Evolutionary conservation across 2,888 invertebrate genomes (phyloP).

Genomic region (Sarcophaga subvicina): DNA sequence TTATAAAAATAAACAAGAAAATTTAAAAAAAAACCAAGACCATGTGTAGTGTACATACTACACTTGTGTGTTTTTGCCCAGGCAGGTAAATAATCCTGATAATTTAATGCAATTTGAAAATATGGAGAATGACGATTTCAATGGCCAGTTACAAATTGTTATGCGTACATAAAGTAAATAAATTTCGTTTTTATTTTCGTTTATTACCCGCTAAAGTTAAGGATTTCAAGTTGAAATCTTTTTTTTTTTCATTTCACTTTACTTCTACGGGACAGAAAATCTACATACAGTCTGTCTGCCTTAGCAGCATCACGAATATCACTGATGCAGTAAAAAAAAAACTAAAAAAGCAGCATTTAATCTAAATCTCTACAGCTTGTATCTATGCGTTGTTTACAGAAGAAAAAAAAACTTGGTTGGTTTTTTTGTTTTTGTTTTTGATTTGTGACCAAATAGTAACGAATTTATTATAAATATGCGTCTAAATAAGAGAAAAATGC

Average conservation of each 20-base stretch:
- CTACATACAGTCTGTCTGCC: not conserved
- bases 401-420: not conserved
- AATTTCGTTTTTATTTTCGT: constrained; percentile 6
- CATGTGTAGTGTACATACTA: too few species aligned
- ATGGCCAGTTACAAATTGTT: constrained; percentile 30
- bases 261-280: not conserved
- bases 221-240: not conserved
- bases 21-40: too few species aligned
- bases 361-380: constrained; percentile 22
- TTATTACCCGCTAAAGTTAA: not conserved
- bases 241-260: too few species aligned
- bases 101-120: not conserved
- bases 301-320: not conserved
- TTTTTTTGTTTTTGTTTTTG: constrained; percentile 30
- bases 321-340: not conserved
- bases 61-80: too few species aligned
- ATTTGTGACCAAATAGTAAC: constrained; percentile 67
- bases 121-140: not conserved
- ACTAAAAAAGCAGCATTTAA: constrained; percentile 1
- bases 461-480: constrained; percentile 64
- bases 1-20: too few species aligned
- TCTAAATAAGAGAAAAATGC: constrained; percentile 69
- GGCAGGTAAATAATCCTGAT: not conserved
- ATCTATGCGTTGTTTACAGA: not conserved
- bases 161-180: constrained; percentile 9